Conservation (phyloP, 2,797 vertebrate genomes). For the Fistularia tabacaria region DNA sequence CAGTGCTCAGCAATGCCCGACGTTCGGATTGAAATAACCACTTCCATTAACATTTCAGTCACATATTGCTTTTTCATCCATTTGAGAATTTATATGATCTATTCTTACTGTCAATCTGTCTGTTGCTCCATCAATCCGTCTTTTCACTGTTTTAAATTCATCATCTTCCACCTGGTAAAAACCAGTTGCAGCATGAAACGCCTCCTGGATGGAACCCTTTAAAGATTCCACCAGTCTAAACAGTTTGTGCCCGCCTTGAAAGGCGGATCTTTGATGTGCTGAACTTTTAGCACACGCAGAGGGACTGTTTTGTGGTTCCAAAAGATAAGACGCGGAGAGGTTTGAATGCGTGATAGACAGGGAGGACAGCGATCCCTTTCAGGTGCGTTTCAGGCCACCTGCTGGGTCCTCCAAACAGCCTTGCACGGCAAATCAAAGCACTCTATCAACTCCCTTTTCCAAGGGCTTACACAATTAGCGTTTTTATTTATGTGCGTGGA, state of each 20-base stretch:
- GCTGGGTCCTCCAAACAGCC: conserved; percentile 44
- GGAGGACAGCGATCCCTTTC: conserved; percentile 27
- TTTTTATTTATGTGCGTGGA: conserved; percentile 20
- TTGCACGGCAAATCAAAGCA: conserved; percentile 48
- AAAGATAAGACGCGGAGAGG: conserved; percentile 38
- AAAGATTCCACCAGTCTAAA: conserved; percentile 21
- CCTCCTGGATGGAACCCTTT: conserved; percentile 5
- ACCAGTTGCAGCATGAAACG: too few species aligned
- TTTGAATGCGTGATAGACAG: conserved; percentile 35
- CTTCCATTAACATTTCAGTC: too few species aligned
- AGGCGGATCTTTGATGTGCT: conserved; percentile 36
- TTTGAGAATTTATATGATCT: too few species aligned
- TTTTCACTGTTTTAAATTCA: too few species aligned
- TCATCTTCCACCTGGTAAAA: too few species aligned
- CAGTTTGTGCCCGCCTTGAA: conserved; percentile 20
- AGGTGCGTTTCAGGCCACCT: conserved; percentile 49
- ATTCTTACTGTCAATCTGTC: too few species aligned
- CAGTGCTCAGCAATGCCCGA: too few species aligned
- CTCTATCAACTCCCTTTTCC: conserved; percentile 13
- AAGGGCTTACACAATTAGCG: conserved; percentile 35
- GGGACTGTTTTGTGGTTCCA: conserved; percentile 35
- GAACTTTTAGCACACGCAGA: conserved; percentile 15
- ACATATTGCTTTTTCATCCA: too few species aligned
- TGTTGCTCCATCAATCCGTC: too few species aligned
- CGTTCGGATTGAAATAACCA: too few species aligned